Conservation (phyloP, 2,797 vertebrate genomes). For the Hydrolagus colliei region DNA sequence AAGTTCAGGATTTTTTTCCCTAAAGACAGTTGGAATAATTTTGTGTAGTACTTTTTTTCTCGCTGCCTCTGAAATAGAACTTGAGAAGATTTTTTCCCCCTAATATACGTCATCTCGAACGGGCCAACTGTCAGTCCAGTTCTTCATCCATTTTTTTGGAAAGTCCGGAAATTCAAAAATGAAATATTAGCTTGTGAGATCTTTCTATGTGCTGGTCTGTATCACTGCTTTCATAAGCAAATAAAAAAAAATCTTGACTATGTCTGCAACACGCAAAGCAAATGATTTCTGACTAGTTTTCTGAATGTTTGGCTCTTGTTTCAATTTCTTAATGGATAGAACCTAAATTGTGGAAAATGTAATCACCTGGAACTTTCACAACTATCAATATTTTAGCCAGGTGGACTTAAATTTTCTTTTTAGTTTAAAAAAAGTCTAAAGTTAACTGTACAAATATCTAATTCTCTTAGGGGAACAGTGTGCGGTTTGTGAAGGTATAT, state of each 20-base stretch:
- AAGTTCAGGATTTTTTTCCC: background rate
- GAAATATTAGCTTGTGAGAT: background rate
- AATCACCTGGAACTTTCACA: background rate
- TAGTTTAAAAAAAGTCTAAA: background rate
- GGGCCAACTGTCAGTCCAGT: no score
- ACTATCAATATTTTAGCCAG: background rate
- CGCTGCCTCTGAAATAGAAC: background rate
- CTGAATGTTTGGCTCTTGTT: background rate
- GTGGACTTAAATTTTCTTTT: background rate
- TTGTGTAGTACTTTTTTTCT: background rate
- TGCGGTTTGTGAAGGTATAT: no score
- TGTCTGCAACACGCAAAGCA: background rate
- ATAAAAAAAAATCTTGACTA: background rate
- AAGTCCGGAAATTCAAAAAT: background rate
- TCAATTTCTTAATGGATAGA: background rate
- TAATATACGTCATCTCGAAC: no score
- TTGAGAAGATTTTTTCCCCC: no score
- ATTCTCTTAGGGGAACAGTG: background rate
- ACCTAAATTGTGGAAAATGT: background rate
- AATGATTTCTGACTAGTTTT: background rate
- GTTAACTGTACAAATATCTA: background rate
- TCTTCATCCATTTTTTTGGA: background rate
- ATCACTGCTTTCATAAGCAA: background rate
- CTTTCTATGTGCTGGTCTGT: background rate
- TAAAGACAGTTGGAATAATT: background rate